Conservation (phyloP, 2,888 invertebrate genomes). For the Congeria kusceri region DNA sequence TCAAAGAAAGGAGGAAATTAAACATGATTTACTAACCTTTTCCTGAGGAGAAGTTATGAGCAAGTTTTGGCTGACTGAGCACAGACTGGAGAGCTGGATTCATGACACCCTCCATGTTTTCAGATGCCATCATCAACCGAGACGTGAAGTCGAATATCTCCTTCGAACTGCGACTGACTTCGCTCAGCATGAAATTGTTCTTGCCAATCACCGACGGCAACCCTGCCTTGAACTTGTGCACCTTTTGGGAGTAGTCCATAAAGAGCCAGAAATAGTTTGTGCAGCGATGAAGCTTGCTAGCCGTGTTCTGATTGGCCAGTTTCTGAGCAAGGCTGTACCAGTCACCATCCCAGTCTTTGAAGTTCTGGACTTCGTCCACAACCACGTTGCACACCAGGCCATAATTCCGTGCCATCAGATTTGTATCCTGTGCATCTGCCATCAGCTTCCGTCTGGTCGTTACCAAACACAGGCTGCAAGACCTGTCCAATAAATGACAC, state of each 20-base stretch:
- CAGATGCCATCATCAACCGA: constrained; percentile 70
- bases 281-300: constrained; percentile 39
- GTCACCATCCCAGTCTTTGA: constrained; percentile 79
- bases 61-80: constrained; percentile 66
- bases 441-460: constrained; percentile 69
- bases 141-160: constrained; percentile 79
- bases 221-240: constrained; percentile 79
- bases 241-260: constrained; percentile 80
- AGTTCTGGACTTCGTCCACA: constrained; percentile 79
- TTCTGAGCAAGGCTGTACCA: constrained; percentile 74
- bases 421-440: constrained; percentile 40
- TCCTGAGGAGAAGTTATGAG: constrained; percentile 73
- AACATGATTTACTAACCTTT: constrained; percentile 33
- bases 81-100: constrained; percentile 39
- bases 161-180: constrained; percentile 76
- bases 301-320: constrained; percentile 62
- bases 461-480: constrained; percentile 70
- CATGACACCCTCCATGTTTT: constrained; percentile 47
- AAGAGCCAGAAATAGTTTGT: constrained; percentile 78
- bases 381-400: constrained; percentile 70
- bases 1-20: no score
- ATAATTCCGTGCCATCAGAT: constrained; percentile 50
- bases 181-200: constrained; percentile 79
- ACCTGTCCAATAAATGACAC: constrained; percentile 67
- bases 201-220: constrained; percentile 76